Base-by-base conservation (phyloP, 2,888 invertebrate genomes). In the Tachystola acroxantha region DNA sequence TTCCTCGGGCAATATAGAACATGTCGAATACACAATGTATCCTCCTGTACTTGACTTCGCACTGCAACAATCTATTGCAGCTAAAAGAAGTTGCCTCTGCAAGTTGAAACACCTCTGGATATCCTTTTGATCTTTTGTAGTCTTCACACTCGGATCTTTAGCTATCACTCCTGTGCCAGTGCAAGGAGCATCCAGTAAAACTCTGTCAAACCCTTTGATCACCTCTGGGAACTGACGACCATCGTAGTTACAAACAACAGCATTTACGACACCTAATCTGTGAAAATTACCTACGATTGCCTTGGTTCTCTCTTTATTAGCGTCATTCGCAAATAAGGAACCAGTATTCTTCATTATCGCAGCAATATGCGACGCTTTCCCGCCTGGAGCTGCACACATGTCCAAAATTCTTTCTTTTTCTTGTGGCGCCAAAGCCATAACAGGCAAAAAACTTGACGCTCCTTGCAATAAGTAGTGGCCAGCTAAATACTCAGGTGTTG, bases 291-390 rank as follows among this genome's bases (percentile, higher is more conserved):
- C 98, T 13, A 98, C 93, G 19, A 99, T 91, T 0, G 98, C 97
- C 65, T 95, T 96, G 20, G 94, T 90, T 48, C 99, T 89, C 10
- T 97, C 96, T 57, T 91, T 92, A 71, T 96, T 98, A 0, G 93
- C 91, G 72, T 99, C 99, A 79, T 99, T 99, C 2, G 98, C 96
- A 76, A 99, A 97, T 19, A 99, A 72, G 1, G 94, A 91, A 0
- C 99, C 99, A 0, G 98, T 98, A 70, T 99, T 99, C 76, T 97
- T 97, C 99, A 99, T 99, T 7, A 99, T 88, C 0, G 98, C 94
- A 34, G 98, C 96, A 42, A 99, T 98, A 73, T 99, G 98, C 0
- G 98, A 96, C 0, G 99, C 96, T 86, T 99, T 99, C 6, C 99
- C 99, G 31, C 99, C 99, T 0, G 99, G 99, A 0, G 99, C 99